A percentile compares a stretch with the other conserved stretches of the same genome.
Evolutionary conservation across 1,140 invertebrate species (phyloP).

Genomic region (Akabosia matsudoensis): DNA sequence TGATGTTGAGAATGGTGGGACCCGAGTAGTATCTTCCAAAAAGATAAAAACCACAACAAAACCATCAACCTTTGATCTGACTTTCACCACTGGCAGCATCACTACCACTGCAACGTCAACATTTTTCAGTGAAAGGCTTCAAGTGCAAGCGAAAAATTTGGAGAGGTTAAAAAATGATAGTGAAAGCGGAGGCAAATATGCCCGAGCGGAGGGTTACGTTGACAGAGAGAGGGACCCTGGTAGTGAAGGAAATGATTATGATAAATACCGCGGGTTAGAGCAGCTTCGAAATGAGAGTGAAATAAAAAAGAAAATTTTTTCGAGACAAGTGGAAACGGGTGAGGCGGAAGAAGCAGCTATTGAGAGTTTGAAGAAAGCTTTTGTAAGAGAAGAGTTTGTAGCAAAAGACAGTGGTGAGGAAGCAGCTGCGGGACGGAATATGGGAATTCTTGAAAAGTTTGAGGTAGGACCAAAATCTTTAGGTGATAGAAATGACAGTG

Average conservation of each 20-base stretch:
- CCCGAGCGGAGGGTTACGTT: background rate
- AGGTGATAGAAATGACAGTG: background rate
- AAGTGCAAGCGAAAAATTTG: background rate
- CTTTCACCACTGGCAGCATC: too few species aligned
- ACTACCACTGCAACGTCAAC: background rate
- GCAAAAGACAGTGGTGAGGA: background rate
- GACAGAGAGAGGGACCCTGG: background rate
- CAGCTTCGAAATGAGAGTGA: background rate
- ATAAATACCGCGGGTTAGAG: background rate
- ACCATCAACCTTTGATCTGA: constrained; percentile 2
- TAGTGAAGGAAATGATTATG: background rate
- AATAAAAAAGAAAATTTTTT: constrained; percentile 3
- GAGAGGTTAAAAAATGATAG: background rate
- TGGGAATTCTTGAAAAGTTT: constrained; percentile 21
- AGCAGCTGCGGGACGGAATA: constrained; percentile 6
- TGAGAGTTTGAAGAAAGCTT: constrained; percentile 10
- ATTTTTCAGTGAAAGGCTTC: background rate
- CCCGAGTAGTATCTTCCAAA: background rate
- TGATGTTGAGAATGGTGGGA: background rate
- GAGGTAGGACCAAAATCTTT: background rate
- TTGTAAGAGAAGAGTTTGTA: background rate
- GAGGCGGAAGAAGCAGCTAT: background rate
- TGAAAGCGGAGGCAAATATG: background rate
- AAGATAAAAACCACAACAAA: constrained; percentile 9
- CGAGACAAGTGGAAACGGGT: background rate